phyloP scores from a whole-genome alignment of 2,888 invertebrate species.

The Diplazon laetatorius region DNA sequence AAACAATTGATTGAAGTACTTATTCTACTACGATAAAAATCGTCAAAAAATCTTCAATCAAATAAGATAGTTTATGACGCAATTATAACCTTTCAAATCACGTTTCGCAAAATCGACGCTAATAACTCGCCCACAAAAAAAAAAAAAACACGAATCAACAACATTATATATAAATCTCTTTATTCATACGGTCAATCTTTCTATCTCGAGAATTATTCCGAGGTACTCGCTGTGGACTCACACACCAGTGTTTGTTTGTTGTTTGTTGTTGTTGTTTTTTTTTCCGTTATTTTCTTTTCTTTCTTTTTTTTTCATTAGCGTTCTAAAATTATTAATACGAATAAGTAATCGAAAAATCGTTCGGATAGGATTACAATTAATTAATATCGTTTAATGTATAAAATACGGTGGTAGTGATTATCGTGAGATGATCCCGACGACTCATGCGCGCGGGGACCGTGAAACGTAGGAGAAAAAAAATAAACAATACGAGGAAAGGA shows the following conservation, averaged over 20 bases:
- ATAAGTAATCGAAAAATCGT: slow-evolving; percentile 48
- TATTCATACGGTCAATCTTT: slow-evolving; percentile 65
- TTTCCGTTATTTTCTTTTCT: neutral
- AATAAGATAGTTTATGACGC: no score
- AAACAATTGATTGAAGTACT: no score
- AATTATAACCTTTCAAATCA: neutral
- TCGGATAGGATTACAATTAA: slow-evolving; percentile 61
- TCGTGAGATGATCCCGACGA: slow-evolving; percentile 64
- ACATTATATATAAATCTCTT: slow-evolving; percentile 66
- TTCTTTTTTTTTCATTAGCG: slow-evolving; percentile 49
- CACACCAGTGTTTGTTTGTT: slow-evolving; percentile 38
- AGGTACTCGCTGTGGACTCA: slow-evolving; percentile 51
- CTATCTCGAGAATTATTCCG: slow-evolving; percentile 52
- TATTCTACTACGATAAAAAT: no score
- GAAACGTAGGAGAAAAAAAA: slow-evolving; percentile 59
- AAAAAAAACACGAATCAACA: slow-evolving; percentile 25
- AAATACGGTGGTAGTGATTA: slow-evolving; percentile 79
- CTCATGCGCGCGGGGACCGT: slow-evolving; percentile 59
- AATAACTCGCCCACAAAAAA: neutral
- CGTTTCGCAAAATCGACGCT: no score
- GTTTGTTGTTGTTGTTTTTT: slow-evolving; percentile 23
- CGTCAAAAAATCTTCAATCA: no score
- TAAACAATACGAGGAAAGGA: slow-evolving; percentile 44
- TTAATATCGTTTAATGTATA: slow-evolving; percentile 78
- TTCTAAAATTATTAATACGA: slow-evolving; percentile 60